phyloP scores from a whole-genome alignment of 2,888 invertebrate species.

The Tetanocera ferruginea region DNA sequence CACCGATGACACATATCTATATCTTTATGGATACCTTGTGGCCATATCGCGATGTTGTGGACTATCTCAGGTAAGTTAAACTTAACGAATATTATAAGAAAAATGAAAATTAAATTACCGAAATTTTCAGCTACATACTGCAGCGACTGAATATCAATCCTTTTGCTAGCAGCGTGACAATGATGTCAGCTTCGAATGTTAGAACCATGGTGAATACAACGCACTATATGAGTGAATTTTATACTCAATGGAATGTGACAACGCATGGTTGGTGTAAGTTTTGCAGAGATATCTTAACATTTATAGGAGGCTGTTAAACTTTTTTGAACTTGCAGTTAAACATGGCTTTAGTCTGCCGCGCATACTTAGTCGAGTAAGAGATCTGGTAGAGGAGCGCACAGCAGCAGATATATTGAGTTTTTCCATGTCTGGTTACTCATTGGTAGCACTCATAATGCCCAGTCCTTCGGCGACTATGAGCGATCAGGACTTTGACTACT shows the following conservation, averaged over 20 bases:
- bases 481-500: slow-evolving; percentile 72
- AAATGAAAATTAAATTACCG: not conserved
- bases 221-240: slow-evolving; percentile 75
- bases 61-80: slow-evolving; percentile 74
- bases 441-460: slow-evolving; percentile 77
- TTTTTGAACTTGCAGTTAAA: slow-evolving; percentile 70
- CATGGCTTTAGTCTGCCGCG: slow-evolving; percentile 75
- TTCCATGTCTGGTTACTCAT: slow-evolving; percentile 77
- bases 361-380: slow-evolving; percentile 72
- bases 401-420: slow-evolving; percentile 71
- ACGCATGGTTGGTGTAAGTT: slow-evolving; percentile 70
- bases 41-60: slow-evolving; percentile 74
- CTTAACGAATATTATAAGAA: not conserved
- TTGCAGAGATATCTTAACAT: not conserved
- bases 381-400: slow-evolving; percentile 71
- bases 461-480: slow-evolving; percentile 72
- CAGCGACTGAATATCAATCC: slow-evolving; percentile 77
- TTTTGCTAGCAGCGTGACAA: slow-evolving; percentile 78
- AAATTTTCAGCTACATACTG: slow-evolving; percentile 71
- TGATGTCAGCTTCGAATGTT: slow-evolving; percentile 78
- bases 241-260: slow-evolving; percentile 74
- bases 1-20: slow-evolving; percentile 74
- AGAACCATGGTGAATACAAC: slow-evolving; percentile 76
- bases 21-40: slow-evolving; percentile 79
- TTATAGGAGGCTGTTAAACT: not conserved